Evolutionary conservation across 2,888 invertebrate species (phyloP), one percentile per base, ranked within the genome.

Genomic region (Hydriomena furcata): DNA sequence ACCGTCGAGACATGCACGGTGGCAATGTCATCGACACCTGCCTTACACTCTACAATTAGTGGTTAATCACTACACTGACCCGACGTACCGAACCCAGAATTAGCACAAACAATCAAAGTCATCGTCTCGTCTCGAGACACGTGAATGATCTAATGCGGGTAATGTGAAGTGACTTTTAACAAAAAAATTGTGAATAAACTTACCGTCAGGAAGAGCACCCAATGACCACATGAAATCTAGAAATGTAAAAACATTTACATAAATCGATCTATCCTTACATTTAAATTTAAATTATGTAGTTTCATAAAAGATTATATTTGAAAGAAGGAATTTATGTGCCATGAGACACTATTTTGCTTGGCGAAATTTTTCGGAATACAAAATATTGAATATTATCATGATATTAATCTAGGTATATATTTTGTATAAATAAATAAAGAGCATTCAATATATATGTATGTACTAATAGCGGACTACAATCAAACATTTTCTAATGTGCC

Each of bases 211-310:
- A 93, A 97, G 95, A 93, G 97, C 96, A 94, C 97, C 97, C 95
- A 97, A 95, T 92, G 97, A 97, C 97, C 97, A 97, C 97, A 97
- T 97, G 95, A 97, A 97, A 96, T 97, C 97, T 97, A 95, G 92
- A 95, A 93, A 92, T 91, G 92, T 90, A 91, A 91, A 91, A 91
- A 90, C 83, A 91, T 88, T 89, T 89, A 87, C 88, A 88, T 90
- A 88, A 90, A 83, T 89, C 83, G 88, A 89, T 76, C 88, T 81
- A 87, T 82, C 78, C 82, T 88, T 85, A 87, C 73, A 84, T 76
- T 74, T 83, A 85, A 66, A 78, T 71, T 79, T 76, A 80, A 63
- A 76, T 44, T 17, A 77, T 68, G 68, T 74, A 63, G 75, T 73
- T 78, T 68, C 71, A 66, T 66, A 71, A 68, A 69, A 66, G 60